Conservation (phyloP, 2,888 invertebrate genomes). For the Folsomia candida region DNA sequence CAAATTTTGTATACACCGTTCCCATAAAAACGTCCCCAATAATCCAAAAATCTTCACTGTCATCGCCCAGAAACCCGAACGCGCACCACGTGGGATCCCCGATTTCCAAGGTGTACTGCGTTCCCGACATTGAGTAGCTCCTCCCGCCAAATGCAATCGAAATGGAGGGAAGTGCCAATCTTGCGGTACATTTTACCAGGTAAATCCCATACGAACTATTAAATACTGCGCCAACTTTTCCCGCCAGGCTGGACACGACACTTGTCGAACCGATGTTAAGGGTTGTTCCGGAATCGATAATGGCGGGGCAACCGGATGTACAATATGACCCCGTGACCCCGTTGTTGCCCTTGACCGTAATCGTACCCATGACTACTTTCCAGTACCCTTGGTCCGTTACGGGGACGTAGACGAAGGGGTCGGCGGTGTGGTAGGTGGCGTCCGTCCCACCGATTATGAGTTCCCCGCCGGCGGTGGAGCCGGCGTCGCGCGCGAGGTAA, state of each 20-base stretch:
- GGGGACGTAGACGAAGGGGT: not conserved
- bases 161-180: not conserved
- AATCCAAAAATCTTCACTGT: not conserved
- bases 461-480: slow-evolving; percentile 58
- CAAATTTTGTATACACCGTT: not conserved
- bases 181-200: not conserved
- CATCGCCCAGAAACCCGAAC: not conserved
- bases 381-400: slow-evolving; percentile 3
- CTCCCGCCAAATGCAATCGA: not conserved
- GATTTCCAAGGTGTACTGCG: not conserved
- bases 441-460: not conserved
- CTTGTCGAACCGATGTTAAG: not conserved
- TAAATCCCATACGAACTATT: not conserved
- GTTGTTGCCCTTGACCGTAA: not conserved
- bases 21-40: slow-evolving; percentile 4
- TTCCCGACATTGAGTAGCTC: not conserved
- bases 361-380: not conserved
- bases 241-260: not conserved
- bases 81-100: not conserved
- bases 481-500: slow-evolving; percentile 66
- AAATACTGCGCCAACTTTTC: not conserved
- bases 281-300: not conserved
- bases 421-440: not conserved
- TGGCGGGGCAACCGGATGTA: not conserved
- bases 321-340: not conserved